Evolutionary conservation across 1,140 invertebrate genomes (phyloP), one percentile per base, ranked within the genome.

Genomic region (Pectinophora gossypiella): DNA sequence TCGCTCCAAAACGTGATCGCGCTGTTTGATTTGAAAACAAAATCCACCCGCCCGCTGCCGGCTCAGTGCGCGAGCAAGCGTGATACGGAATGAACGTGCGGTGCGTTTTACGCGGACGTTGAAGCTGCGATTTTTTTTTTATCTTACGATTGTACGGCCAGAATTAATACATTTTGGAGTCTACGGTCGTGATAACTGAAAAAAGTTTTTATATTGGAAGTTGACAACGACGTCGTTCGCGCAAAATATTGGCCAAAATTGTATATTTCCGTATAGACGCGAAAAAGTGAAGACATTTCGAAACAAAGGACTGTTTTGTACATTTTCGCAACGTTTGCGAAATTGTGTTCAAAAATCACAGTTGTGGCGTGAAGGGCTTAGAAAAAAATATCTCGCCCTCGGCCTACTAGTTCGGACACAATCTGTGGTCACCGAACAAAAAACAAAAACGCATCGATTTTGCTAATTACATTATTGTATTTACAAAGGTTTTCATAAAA

Each of bases 41-140:
- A 81, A 83, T 80, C 62, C 70, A 81, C 74, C 72, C 74, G 72
- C 70, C 68, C 70, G 76, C 66, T 71, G 69, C 70, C 64, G 72
- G 19, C 42, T 81, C 81, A 85, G 84, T 87, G 72, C 81, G 81
- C 79, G 69, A 82, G 75, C 81, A 70, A 87, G 84, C 84, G 84
- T 85, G 81, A 84, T 87, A 87, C 84, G 81, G 84, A 87, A 85
- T 87, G 81, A 76, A 76, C 79, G 84, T 84, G 84, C 82, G 84
- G 84, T 84, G 81, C 80, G 79, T 82, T 77, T 84, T 82, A 80
- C 84, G 84, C 84, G 84, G 77, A 82, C 84, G 64, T 77, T 87
- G 73, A 85, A 72, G 75, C 72, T 80, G 74, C 79, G 81, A 85
- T 75, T 73, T 72, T 73, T 79, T 71, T 78, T 59, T 59, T 53